These are phyloP conservation scores for Eledona agricola DNA, from an alignment of 2,888 invertebrate genomes.

Conservation along the genomic window DNA sequence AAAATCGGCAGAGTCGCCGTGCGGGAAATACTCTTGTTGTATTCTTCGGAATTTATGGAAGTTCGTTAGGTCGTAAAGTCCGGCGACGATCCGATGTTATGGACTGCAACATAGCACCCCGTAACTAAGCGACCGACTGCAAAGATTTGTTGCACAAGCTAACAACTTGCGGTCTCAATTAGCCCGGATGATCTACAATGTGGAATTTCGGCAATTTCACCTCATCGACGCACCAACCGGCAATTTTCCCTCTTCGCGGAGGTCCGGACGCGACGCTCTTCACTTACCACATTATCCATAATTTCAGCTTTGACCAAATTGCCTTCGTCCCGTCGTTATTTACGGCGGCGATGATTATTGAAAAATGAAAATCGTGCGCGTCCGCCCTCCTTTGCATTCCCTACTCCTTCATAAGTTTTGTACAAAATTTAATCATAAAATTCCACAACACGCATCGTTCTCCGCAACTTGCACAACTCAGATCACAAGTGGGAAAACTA, in stretches of 20 bases:
- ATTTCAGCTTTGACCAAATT: slow-evolving; percentile 13
- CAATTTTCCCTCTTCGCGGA: slow-evolving; percentile 17
- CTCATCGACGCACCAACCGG: slow-evolving; percentile 7
- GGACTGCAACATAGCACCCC: slow-evolving; percentile 59
- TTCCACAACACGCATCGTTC: slow-evolving; percentile 5
- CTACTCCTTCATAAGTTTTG: no score
- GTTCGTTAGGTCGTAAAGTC: slow-evolving; percentile 60
- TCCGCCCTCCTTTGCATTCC: not conserved
- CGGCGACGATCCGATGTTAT: slow-evolving; percentile 57
- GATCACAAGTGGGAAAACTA: no score
- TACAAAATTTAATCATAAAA: slow-evolving; percentile 19
- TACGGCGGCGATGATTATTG: not conserved
- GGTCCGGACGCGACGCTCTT: slow-evolving; percentile 12
- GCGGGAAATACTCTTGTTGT: slow-evolving; percentile 50
- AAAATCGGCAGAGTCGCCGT: slow-evolving; percentile 52
- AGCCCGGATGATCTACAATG: no score
- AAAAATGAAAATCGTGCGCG: not conserved
- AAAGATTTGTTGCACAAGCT: slow-evolving; percentile 46
- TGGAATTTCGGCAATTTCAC: slow-evolving; percentile 13
- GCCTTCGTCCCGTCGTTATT: slow-evolving; percentile 9
- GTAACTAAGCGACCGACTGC: slow-evolving; percentile 56
- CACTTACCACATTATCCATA: slow-evolving; percentile 11
- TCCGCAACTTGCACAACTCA: no score
- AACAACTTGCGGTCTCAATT: slow-evolving; percentile 49
- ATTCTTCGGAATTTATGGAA: slow-evolving; percentile 58